Conservation (phyloP, 2,113 vertebrate genomes). For the Lonchura striata region DNA sequence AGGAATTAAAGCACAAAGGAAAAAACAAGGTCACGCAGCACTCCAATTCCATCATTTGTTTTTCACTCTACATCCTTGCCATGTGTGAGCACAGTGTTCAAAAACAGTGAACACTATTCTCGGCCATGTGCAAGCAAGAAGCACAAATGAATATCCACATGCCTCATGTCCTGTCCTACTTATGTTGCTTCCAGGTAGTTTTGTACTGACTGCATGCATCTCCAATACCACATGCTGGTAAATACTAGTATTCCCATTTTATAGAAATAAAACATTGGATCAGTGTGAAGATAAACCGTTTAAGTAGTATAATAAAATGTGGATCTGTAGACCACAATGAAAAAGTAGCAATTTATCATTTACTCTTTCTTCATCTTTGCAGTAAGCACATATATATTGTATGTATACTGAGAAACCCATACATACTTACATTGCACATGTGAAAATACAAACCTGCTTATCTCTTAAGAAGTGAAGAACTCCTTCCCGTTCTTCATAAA, state of each 20-base stretch:
- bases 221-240: background rate
- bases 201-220: background rate
- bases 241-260: background rate
- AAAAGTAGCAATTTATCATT: background rate
- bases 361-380: background rate
- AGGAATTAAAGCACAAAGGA: background rate
- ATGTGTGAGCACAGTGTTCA: background rate
- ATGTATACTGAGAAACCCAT: accelerated
- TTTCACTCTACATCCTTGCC: background rate
- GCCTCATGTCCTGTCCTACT: accelerated
- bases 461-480: background rate
- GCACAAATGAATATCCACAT: background rate
- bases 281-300: background rate
- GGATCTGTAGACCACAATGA: background rate
- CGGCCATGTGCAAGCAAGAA: background rate
- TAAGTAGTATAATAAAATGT: background rate
- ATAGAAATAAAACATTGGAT: background rate
- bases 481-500: background rate
- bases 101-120: background rate
- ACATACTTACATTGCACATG: background rate
- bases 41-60: background rate
- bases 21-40: background rate
- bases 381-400: background rate
- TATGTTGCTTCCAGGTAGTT: background rate
- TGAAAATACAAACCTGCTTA: background rate